Conservation (phyloP, 2,797 vertebrate species). For the Ptychobarbus kaznakovi region DNA sequence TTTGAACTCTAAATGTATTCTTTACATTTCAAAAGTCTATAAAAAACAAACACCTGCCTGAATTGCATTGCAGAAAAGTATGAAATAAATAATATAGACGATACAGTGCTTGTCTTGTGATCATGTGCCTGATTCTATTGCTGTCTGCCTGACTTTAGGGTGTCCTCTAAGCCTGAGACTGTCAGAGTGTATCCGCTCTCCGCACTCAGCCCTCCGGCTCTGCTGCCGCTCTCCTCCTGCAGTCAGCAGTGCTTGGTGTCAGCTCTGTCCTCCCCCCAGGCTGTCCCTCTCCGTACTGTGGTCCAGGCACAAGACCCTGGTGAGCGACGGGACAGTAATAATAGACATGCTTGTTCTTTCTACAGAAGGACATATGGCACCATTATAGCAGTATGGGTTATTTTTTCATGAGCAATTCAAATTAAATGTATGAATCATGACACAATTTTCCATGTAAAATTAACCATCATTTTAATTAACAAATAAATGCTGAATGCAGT, state of each 20-base stretch:
- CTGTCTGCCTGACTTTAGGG: constrained; percentile 23
- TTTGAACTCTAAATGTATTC: neutral
- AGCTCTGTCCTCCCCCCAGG: constrained; percentile 30
- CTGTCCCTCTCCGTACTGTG: constrained; percentile 20
- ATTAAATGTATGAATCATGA: neutral
- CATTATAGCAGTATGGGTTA: neutral
- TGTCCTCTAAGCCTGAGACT: constrained; percentile 42
- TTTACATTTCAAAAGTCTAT: neutral
- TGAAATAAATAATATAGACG: neutral
- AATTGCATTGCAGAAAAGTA: neutral
- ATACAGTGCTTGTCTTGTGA: neutral
- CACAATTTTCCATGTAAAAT: constrained; percentile 23
- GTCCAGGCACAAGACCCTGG: constrained; percentile 52
- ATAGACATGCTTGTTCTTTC: constrained; percentile 25
- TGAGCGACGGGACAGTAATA: constrained; percentile 30
- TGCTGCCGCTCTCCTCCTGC: constrained; percentile 45
- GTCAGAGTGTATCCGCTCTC: constrained; percentile 51
- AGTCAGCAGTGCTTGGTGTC: constrained; percentile 55
- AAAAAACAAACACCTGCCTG: neutral
- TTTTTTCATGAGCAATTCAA: neutral
- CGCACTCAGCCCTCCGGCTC: constrained; percentile 11
- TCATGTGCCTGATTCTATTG: neutral
- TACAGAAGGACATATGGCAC: neutral
- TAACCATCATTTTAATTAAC: constrained; percentile 6
- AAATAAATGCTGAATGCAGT: constrained; percentile 15